A percentile compares a stretch with the other conserved stretches of the same genome.
Evolutionary conservation across 2,888 invertebrate genomes (phyloP).

Genomic region (Calephelis perditalis): DNA sequence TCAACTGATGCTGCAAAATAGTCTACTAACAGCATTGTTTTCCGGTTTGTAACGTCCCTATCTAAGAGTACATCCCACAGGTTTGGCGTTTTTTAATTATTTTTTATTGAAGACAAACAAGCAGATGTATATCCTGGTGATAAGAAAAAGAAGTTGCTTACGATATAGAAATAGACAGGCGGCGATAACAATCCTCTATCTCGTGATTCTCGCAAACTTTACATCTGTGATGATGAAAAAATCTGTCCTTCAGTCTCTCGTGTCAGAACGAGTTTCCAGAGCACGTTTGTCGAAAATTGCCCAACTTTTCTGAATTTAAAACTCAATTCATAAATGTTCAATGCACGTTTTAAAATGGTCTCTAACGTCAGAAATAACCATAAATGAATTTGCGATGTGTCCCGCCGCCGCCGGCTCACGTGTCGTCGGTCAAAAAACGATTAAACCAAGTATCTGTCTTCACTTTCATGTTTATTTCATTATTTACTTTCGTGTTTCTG

Average conservation of each 20-base stretch:
- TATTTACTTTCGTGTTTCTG: neutral
- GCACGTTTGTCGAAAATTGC: neutral
- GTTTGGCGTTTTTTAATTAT: no score
- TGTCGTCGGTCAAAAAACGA: slow-evolving; percentile 9
- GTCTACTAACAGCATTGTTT: no score
- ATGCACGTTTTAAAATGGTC: neutral
- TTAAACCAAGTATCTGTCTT: neutral
- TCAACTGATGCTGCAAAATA: no score
- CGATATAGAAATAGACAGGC: no score
- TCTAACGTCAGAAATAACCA: slow-evolving; percentile 10
- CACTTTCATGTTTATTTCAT: slow-evolving; percentile 3
- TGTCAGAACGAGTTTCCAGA: neutral
- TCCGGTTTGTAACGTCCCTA: no score
- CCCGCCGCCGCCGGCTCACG: neutral
- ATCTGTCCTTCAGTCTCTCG: neutral
- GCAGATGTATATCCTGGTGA: no score
- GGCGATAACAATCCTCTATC: no score
- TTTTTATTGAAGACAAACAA: no score
- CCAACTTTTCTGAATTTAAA: neutral
- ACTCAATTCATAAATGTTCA: slow-evolving; percentile 7
- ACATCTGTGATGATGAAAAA: neutral
- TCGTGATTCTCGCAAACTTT: no score
- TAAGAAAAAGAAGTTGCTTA: no score
- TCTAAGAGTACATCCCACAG: no score
- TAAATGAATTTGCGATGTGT: slow-evolving; percentile 6